These are phyloP conservation scores for Limosa lapponica DNA, from an alignment of 2,797 vertebrate species.

Conservation along the genomic window DNA sequence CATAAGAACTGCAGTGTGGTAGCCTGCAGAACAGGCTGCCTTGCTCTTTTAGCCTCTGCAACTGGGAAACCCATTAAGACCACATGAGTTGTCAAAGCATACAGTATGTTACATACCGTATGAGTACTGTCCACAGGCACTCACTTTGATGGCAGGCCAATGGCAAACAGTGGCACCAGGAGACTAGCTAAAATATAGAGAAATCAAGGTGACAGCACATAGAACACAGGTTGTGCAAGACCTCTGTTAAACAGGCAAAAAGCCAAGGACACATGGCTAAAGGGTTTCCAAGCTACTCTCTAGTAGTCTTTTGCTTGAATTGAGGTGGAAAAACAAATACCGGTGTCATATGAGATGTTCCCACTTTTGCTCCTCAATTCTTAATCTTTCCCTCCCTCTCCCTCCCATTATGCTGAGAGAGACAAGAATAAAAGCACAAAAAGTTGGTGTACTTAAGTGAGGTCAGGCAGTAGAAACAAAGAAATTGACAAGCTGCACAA, in stretches of 20 bases:
- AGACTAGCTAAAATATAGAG: slow-evolving; percentile 43
- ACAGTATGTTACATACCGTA: background rate
- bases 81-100: slow-evolving; percentile 61
- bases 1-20: slow-evolving; percentile 15
- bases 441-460: background rate
- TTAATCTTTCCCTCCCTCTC: background rate
- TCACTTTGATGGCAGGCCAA: slow-evolving; percentile 43
- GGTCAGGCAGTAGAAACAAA: background rate
- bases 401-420: background rate
- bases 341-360: background rate
- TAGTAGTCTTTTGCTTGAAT: background rate
- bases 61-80: slow-evolving; percentile 64
- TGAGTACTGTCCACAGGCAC: slow-evolving; percentile 26
- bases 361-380: background rate
- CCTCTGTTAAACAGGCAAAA: slow-evolving; percentile 18
- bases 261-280: background rate
- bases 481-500: background rate
- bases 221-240: slow-evolving; percentile 42
- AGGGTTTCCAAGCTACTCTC: background rate
- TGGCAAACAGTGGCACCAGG: slow-evolving; percentile 45
- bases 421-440: background rate
- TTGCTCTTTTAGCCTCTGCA: slow-evolving; percentile 52
- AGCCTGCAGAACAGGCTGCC: slow-evolving; percentile 19
- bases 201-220: slow-evolving; percentile 42
- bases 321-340: background rate